Conservation (phyloP, 2,113 vertebrate species). For the Pan paniscus region DNA sequence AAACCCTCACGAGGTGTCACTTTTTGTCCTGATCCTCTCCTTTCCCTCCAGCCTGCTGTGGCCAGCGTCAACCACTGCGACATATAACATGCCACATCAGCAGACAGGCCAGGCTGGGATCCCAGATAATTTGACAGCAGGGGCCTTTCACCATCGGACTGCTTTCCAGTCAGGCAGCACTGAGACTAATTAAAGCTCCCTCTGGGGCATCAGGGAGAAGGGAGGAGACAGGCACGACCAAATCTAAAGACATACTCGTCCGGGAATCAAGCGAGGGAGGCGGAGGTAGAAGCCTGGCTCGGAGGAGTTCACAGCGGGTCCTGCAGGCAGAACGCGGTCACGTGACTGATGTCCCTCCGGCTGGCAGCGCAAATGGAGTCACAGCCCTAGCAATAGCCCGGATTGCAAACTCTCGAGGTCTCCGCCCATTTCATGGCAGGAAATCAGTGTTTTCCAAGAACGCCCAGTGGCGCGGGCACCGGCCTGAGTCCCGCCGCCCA, state of each 20-base stretch:
- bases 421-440: constrained; percentile 58
- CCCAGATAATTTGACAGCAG: neutral
- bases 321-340: neutral
- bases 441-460: constrained; percentile 60
- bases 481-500: fast-evolving
- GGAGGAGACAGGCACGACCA: neutral
- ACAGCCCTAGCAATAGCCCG: neutral
- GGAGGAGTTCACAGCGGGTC: neutral
- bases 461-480: neutral
- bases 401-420: neutral
- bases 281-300: neutral
- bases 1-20: neutral
- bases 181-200: neutral
- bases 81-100: neutral
- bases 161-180: neutral
- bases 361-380: neutral
- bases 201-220: neutral
- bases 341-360: neutral
- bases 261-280: neutral
- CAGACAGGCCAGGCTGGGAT: neutral
- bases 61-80: neutral
- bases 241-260: neutral
- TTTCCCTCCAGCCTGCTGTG: neutral
- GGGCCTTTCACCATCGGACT: neutral
- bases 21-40: neutral